Conservation (phyloP, 2,113 vertebrate species). For the Xenus cinereus region DNA sequence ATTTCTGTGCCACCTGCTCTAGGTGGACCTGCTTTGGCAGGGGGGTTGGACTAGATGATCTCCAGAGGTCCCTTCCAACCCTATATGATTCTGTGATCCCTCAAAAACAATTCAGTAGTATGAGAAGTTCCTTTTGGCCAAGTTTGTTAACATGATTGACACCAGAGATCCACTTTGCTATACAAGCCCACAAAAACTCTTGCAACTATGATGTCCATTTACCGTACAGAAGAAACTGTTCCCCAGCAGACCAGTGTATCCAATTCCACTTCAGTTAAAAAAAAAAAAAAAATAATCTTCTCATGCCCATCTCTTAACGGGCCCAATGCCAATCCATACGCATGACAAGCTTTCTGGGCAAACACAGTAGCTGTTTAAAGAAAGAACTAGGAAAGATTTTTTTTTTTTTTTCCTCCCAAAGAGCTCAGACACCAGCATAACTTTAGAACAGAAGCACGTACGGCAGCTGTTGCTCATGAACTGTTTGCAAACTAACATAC, state of each 20-base stretch:
- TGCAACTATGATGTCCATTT: background rate
- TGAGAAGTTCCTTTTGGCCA: background rate
- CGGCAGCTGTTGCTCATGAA: background rate
- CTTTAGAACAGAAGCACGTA: background rate
- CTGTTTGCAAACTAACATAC: background rate
- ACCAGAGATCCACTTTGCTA: background rate
- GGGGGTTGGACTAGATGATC: too few relatives aligned
- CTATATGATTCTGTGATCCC: background rate
- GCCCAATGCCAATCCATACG: background rate
- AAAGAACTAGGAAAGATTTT: background rate
- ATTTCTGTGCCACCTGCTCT: too few relatives aligned
- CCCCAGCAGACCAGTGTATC: background rate
- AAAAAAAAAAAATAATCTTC: too few relatives aligned
- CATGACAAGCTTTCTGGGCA: background rate
- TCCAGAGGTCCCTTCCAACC: too few relatives aligned
- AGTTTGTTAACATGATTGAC: background rate
- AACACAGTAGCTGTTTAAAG: background rate
- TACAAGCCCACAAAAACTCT: background rate
- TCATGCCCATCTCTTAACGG: background rate
- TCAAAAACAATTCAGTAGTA: background rate
- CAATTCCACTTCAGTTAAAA: background rate
- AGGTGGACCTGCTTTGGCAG: too few relatives aligned
- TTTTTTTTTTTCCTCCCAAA: background rate
- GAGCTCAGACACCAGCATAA: background rate
- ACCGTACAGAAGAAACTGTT: background rate